Evolutionary conservation across 1,140 invertebrate species (phyloP).

Genomic region (Berghia stephanieae): DNA sequence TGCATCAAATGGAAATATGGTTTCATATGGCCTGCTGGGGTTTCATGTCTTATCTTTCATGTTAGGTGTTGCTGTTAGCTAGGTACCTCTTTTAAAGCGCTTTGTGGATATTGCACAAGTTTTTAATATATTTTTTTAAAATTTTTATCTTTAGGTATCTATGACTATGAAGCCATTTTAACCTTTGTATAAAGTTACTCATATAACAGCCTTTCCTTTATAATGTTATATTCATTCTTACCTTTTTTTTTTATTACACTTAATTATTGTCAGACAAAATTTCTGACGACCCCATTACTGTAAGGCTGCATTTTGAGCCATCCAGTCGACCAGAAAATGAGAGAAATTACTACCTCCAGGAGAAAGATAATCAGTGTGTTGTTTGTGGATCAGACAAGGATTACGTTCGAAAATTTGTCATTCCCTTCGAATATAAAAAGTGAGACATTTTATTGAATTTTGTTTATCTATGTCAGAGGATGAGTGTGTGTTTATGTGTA

Average conservation of each 20-base stretch:
- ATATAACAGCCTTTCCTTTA: not conserved
- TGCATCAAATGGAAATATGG: too few relatives aligned
- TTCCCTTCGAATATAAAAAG: slow-evolving; percentile 85
- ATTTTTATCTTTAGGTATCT: not conserved
- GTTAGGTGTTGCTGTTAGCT: too few relatives aligned
- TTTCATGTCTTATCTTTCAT: too few relatives aligned
- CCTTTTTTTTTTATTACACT: not conserved
- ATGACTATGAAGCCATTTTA: not conserved
- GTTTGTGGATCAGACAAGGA: slow-evolving; percentile 79
- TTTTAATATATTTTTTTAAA: not conserved
- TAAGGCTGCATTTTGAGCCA: slow-evolving; percentile 83
- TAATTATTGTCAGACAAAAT: slow-evolving; percentile 67
- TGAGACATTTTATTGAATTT: slow-evolving; percentile 36
- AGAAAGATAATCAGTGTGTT: slow-evolving; percentile 84
- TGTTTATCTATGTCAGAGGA: not conserved
- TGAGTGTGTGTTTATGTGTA: too few relatives aligned
- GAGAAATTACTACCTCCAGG: slow-evolving; percentile 77
- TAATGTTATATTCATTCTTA: not conserved
- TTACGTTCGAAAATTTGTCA: slow-evolving; percentile 82
- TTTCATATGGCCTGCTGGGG: too few relatives aligned
- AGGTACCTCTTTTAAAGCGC: too few relatives aligned
- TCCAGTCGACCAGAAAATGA: slow-evolving; percentile 76
- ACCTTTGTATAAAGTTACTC: not conserved
- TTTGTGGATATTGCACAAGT: too few relatives aligned
- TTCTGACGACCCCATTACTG: slow-evolving; percentile 77